Evolutionary conservation across 2,888 invertebrate species (phyloP), one percentile per base, ranked within the genome.

Genomic region (Tetanocera ferruginea): DNA sequence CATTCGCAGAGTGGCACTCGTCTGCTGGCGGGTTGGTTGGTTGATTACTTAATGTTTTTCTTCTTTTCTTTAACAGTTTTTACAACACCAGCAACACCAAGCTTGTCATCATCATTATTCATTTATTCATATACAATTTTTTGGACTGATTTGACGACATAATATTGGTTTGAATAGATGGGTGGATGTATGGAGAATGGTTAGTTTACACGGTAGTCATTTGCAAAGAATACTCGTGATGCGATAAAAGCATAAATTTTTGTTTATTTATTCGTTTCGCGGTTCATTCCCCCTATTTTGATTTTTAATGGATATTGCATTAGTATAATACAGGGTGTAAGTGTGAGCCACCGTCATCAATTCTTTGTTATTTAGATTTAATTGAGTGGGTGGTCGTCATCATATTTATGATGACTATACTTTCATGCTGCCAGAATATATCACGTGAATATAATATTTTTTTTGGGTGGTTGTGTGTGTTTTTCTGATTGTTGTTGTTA

Each of bases 361-460:
- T 62, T 78, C 80, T 82, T 80, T 82, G 81, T 83, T 82, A 85
- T 82, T 82, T 77, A 85, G 83, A 84, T 82, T 84, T 85, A 86
- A 86, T 86, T 86, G 86, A 85, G 84, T 86, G 83, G 74, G 28
- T 51, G 74, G 74, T 64, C 64, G 75, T 80, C 79, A 57, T 79
- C 77, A 73, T 77, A 25, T 14, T n/a, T n/a, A n/a, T n/a, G n/a
- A n/a, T n/a, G n/a, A n/a, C n/a, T n/a, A n/a, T n/a, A n/a, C n/a
- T n/a, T n/a, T 31, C 71, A 55, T 76, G 25, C 60, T 28, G 25
- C 25, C 11, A 28, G 28, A 1, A 60, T 14, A 60, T 28, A 28
- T 28, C 25, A 0, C 60, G 28, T 60, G 25, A 25, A 60, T 28
- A 60, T 6, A 25, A 60, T 14, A 28, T 28, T 52, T 69, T 31